Conservation (phyloP, 2,113 vertebrate species). For the Zosterops pallidus region DNA sequence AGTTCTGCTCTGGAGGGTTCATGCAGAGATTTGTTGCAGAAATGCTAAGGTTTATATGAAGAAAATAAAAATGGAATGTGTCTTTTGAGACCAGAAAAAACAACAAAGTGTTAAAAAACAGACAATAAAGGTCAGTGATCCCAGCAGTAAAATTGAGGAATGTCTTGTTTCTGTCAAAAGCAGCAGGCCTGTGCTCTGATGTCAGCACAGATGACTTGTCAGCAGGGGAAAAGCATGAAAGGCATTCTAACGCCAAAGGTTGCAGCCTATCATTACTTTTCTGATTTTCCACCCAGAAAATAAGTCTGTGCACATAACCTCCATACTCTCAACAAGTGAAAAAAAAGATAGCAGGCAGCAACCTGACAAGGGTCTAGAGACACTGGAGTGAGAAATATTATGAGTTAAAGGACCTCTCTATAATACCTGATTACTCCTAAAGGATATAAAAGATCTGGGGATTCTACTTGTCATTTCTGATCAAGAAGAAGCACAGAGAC, state of each 20-base stretch:
- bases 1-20: not conserved
- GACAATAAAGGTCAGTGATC: not conserved
- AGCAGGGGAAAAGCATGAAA: not conserved
- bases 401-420: not conserved
- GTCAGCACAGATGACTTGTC: not conserved
- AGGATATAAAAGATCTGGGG: not conserved
- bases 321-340: not conserved
- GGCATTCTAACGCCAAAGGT: not conserved
- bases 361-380: not conserved
- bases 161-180: not conserved
- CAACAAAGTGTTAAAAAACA: not conserved
- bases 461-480: not conserved
- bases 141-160: not conserved
- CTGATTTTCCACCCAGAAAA: not conserved
- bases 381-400: not conserved
- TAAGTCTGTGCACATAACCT: not conserved
- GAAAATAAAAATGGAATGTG: not conserved
- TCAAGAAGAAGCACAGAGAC: not conserved
- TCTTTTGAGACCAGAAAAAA: not conserved
- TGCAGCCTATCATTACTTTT: not conserved
- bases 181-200: rapidly evolving
- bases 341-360: not conserved
- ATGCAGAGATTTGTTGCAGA: not conserved
- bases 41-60: not conserved
- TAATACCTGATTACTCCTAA: not conserved